phyloP scores from a whole-genome alignment of 2,797 vertebrate genomes.

The Crocidura indochinensis region DNA sequence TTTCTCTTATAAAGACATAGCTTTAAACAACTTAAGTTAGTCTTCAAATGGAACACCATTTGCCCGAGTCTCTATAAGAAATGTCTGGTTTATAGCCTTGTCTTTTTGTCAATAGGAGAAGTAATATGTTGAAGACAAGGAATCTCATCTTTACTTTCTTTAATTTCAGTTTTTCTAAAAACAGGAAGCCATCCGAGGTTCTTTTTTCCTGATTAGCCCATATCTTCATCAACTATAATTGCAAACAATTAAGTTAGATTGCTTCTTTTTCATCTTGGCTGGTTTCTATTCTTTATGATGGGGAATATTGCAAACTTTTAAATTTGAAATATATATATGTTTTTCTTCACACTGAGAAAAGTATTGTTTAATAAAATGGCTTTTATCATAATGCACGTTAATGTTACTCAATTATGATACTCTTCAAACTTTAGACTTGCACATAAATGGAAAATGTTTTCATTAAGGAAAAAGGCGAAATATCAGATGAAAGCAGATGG shows the following conservation, averaged over 20 bases:
- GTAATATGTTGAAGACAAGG: slow-evolving; percentile 53
- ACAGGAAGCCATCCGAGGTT: slow-evolving; percentile 82
- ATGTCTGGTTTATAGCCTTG: slow-evolving; percentile 27
- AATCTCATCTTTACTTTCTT: slow-evolving; percentile 76
- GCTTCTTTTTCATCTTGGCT: slow-evolving; percentile 86
- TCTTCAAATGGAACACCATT: slow-evolving; percentile 63
- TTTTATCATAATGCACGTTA: slow-evolving; percentile 85
- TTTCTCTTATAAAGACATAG: slow-evolving; percentile 18
- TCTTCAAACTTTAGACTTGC: slow-evolving; percentile 78
- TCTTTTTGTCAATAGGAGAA: slow-evolving; percentile 47
- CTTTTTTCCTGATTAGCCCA: slow-evolving; percentile 86
- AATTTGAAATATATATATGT: slow-evolving; percentile 81
- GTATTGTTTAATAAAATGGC: slow-evolving; percentile 86
- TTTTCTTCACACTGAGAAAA: slow-evolving; percentile 80
- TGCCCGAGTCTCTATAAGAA: slow-evolving; percentile 41
- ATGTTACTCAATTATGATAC: slow-evolving; percentile 75
- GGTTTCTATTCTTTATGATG: slow-evolving; percentile 82
- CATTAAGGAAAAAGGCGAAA: slow-evolving; percentile 88
- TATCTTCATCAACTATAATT: slow-evolving; percentile 89
- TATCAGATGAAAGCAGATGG: slow-evolving; percentile 85
- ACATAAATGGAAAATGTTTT: slow-evolving; percentile 85
- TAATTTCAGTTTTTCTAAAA: slow-evolving; percentile 67
- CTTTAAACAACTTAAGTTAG: slow-evolving; percentile 15
- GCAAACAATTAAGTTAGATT: slow-evolving; percentile 88
- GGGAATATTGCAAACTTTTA: slow-evolving; percentile 86